Evolutionary conservation across 2,113 vertebrate species (phyloP).

Genomic region (Tinamus guttatus): DNA sequence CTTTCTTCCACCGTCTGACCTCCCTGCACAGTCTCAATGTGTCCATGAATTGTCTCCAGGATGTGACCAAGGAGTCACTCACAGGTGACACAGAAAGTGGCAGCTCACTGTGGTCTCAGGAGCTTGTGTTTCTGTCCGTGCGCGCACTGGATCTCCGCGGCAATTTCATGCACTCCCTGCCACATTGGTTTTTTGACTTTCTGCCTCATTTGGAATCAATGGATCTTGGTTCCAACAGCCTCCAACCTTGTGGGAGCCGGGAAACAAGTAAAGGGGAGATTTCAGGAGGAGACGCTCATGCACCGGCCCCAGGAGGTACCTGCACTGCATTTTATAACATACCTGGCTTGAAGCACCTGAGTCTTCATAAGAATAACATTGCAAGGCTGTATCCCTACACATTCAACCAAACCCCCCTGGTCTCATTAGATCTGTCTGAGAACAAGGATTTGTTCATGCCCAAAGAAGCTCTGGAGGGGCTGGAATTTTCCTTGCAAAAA

Average conservation of each 20-base stretch:
- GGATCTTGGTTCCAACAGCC: constrained; percentile 76
- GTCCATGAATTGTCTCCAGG: constrained; percentile 81
- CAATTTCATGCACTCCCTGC: constrained; percentile 73
- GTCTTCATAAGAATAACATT: constrained; percentile 76
- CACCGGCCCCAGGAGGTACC: neutral
- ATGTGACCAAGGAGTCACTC: neutral
- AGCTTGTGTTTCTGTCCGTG: constrained; percentile 29
- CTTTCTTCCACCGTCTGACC: constrained; percentile 74
- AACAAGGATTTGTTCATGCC: constrained; percentile 74
- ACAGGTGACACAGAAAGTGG: fast-evolving
- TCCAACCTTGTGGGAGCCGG: constrained; percentile 69
- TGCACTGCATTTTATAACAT: constrained; percentile 77
- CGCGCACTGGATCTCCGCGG: constrained; percentile 74
- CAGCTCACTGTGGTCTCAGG: fast-evolving
- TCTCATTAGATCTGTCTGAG: constrained; percentile 78
- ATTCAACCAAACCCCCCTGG: constrained; percentile 71
- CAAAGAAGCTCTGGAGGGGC: constrained; percentile 46
- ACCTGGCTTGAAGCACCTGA: constrained; percentile 76
- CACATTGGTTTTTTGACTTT: constrained; percentile 72
- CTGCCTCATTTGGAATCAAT: constrained; percentile 77
- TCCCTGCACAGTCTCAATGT: constrained; percentile 79
- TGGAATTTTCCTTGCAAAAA: constrained; percentile 75
- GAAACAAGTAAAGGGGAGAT: neutral
- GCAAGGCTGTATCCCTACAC: constrained; percentile 57
- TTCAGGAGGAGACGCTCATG: neutral